Evolutionary conservation across 2,888 invertebrate species (phyloP).

Genomic region (Lordiphosa andalusiaca): DNA sequence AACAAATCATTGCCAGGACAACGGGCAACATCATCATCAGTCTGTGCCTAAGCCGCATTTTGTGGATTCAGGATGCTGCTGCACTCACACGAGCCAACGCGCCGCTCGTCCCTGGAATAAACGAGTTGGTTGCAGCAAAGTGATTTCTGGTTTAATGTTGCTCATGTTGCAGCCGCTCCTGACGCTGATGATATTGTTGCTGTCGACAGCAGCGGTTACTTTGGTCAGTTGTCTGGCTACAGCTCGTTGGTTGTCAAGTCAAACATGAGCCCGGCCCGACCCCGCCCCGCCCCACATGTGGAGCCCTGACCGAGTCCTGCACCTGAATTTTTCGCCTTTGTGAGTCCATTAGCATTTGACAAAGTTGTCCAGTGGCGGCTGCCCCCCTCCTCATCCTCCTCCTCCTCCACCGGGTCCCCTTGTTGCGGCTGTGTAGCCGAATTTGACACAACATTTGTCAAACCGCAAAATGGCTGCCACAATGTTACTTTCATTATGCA

Average conservation of each 20-base stretch:
- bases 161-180: conserved; percentile 67
- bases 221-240: conserved; percentile 47
- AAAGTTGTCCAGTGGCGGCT: conserved; percentile 56
- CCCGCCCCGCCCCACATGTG: conserved; percentile 12
- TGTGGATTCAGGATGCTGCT: conserved; percentile 62
- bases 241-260: conserved; percentile 51
- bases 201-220: conserved; percentile 73
- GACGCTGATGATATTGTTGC: conserved; percentile 72
- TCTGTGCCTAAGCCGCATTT: conserved; percentile 73
- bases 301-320: conserved; percentile 24
- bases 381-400: conserved; percentile 7
- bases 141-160: conserved; percentile 75
- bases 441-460: conserved; percentile 76
- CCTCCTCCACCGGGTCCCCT: conserved; percentile 10
- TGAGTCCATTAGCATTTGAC: conserved; percentile 75
- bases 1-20: conserved; percentile 70
- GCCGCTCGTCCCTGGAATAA: conserved; percentile 39
- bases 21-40: conserved; percentile 63
- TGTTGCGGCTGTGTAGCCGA: conserved; percentile 63
- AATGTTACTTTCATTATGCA: conserved; percentile 75
- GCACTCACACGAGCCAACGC: conserved; percentile 28
- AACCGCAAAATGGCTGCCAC: conserved; percentile 73
- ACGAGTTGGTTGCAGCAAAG: conserved; percentile 70
- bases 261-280: conserved; percentile 40
- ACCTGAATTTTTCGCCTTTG: conserved; percentile 56